A percentile compares a stretch with the other conserved stretches of the same genome.
Evolutionary conservation across 2,888 invertebrate genomes (phyloP).

Genomic region (Drosophila affinis): DNA sequence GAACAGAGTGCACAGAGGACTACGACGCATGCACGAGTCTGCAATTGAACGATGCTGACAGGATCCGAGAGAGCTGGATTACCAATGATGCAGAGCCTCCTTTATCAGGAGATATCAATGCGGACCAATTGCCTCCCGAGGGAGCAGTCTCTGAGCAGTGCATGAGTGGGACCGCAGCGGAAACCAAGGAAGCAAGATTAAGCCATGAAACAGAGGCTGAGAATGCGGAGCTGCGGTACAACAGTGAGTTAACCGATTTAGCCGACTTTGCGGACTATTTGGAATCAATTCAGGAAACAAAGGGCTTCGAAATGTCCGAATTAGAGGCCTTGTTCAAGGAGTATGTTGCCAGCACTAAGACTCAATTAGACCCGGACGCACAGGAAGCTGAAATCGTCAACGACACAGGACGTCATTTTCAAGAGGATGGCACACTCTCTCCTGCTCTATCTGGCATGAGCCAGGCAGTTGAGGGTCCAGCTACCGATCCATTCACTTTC

Average conservation of each 20-base stretch:
- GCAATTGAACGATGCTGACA: background rate
- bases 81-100: background rate
- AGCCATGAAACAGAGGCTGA: background rate
- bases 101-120: background rate
- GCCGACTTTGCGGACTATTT: background rate
- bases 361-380: background rate
- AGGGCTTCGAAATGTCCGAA: background rate
- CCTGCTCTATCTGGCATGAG: too few relatives aligned
- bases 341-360: background rate
- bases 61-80: background rate
- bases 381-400: too few relatives aligned
- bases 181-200: too few relatives aligned
- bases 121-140: background rate
- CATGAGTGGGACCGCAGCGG: too few relatives aligned
- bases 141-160: background rate
- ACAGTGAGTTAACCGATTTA: background rate
- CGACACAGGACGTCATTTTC: too few relatives aligned
- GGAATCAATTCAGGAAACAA: background rate
- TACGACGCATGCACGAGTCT: background rate
- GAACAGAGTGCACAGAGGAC: background rate
- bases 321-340: background rate
- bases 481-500: background rate
- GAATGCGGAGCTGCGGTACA: background rate
- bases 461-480: too few relatives aligned
- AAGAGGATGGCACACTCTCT: background rate